Evolutionary conservation across 2,888 invertebrate species (phyloP), one percentile per base, ranked within the genome.

Genomic region (Lingula anatina): DNA sequence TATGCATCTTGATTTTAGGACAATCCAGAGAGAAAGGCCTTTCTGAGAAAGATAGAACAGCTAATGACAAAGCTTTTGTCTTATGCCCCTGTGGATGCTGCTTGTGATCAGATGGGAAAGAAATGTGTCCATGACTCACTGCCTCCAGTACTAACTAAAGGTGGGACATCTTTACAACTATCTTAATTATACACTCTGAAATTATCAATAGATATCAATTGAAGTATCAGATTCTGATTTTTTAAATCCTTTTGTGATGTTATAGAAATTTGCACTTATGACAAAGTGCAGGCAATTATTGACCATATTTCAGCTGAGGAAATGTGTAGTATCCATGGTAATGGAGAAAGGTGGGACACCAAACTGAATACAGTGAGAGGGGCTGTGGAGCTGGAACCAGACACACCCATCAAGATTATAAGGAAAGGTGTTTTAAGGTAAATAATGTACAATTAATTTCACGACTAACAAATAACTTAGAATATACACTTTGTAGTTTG

Each of bases 41-140:
- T 90, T 53, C 64, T 79, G 4, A 73, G 78, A 5, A 78, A 82
- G 48, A 72, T 86, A 0, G 75, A 79, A 44, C 73, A 77, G 2
- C 71, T 89, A 25, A 81, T 88, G 68, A 72, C 78, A 20, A 83
- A 82, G 62, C 70, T 88, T 41, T 76, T 84, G 45, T 67, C 82
- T 28, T 79, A 85, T 65, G 75, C 85, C 2, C 83, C 86, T 12
- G 60, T 78, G n/a, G 90, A 96, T 75, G 82, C 83, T 35, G 90
- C 89, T 18, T 89, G 88, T 2, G 97, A 97, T 77, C 85, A 88
- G 76, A 82, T 95, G 81, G 89, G 87, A 2, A 88, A 87, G 65
- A 83, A 85, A 59, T 90, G 86, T 68, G 86, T 93, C 70, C 86
- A 88, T 65, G 89, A 89, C 75, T 88, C 89, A 3, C 78, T 97